A percentile compares a stretch with the other conserved stretches of the same genome.
Evolutionary conservation across 2,797 vertebrate species (phyloP).

Genomic region (Hirundo rustica): DNA sequence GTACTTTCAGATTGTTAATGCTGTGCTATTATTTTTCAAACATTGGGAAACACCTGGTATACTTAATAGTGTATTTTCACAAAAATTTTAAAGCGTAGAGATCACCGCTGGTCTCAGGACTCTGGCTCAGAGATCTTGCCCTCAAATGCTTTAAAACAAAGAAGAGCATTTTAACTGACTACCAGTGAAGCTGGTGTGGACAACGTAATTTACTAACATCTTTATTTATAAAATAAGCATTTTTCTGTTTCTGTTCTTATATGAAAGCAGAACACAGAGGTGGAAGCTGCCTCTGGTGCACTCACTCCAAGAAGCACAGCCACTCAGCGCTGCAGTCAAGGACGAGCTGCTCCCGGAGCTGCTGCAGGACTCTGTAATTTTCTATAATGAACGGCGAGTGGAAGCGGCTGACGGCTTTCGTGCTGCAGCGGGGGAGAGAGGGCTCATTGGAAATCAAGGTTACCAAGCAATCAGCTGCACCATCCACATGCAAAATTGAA

Average conservation of each 20-base stretch:
- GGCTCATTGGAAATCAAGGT: conserved; percentile 66
- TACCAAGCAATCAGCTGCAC: conserved; percentile 63
- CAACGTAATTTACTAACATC: not conserved
- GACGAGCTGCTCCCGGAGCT: conserved; percentile 90
- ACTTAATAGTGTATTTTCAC: not conserved
- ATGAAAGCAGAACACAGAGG: not conserved
- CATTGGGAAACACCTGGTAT: not conserved
- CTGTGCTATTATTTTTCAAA: not conserved
- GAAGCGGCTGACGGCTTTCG: conserved; percentile 91
- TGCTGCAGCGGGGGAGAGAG: conserved; percentile 76
- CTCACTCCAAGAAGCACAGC: conserved; percentile 90
- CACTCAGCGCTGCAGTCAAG: conserved; percentile 88
- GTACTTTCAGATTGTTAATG: not conserved
- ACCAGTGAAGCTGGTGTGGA: not conserved
- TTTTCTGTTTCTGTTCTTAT: not conserved
- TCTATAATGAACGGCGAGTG: conserved; percentile 89
- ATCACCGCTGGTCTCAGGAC: not conserved
- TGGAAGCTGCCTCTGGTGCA: conserved; percentile 31
- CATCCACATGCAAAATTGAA: conserved; percentile 46
- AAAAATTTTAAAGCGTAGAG: not conserved
- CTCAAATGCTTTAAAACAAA: not conserved
- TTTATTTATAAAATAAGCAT: not conserved
- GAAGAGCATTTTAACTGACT: not conserved
- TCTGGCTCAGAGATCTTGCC: not conserved
- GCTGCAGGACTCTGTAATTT: conserved; percentile 83